Conservation (phyloP, 2,888 invertebrate genomes). For the Clanis bilineata region DNA sequence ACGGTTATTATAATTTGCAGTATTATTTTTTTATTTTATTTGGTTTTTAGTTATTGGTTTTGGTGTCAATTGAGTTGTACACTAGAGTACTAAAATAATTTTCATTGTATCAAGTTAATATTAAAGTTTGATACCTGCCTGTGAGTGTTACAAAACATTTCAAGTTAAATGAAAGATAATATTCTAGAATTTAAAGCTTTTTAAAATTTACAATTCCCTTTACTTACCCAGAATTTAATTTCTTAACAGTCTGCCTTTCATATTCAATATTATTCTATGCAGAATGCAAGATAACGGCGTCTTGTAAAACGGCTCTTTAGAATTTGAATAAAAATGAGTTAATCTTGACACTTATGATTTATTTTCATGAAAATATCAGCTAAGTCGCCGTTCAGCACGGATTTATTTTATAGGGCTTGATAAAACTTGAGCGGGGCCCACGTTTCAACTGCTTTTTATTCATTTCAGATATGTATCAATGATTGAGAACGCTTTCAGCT, state of each 20-base stretch:
- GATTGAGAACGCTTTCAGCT: conserved; percentile 75
- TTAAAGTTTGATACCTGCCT: too few species aligned
- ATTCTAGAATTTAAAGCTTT: too few species aligned
- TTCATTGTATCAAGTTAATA: too few species aligned
- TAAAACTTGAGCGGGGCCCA: conserved; percentile 3
- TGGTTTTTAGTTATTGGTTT: not conserved
- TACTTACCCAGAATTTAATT: too few species aligned
- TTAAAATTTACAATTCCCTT: too few species aligned
- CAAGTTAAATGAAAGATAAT: too few species aligned
- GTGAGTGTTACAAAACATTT: too few species aligned
- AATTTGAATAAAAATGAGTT: conserved; percentile 6
- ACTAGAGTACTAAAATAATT: too few species aligned
- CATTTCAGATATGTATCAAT: conserved; percentile 72
- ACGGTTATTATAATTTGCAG: conserved; percentile 45
- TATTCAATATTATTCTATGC: not conserved
- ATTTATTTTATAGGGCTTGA: conserved; percentile 2
- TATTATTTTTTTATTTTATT: not conserved
- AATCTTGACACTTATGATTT: conserved; percentile 4
- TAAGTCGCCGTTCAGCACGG: not conserved
- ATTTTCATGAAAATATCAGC: conserved; percentile 4
- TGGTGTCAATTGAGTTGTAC: too few species aligned
- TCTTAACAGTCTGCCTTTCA: not conserved
- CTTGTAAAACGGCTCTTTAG: conserved; percentile 12
- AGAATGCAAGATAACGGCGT: not conserved
- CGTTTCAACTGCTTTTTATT: conserved; percentile 2